These are phyloP conservation scores for Parapsyche elsis DNA, from an alignment of 1,140 invertebrate genomes.

Conservation along the genomic window DNA sequence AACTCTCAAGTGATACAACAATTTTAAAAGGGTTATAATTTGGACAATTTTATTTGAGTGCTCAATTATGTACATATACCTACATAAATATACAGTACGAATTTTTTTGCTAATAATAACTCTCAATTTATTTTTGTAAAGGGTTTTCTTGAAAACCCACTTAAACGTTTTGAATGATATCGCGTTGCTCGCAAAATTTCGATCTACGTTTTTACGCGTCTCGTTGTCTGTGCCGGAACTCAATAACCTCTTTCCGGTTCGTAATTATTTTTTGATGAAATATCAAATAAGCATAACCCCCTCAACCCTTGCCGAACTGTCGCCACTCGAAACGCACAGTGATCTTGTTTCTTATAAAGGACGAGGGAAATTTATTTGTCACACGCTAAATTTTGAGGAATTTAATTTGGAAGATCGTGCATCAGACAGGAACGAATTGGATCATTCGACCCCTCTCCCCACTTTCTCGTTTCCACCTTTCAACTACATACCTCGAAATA, in stretches of 20 bases:
- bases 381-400: slow-evolving; percentile 31
- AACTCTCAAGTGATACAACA: no score
- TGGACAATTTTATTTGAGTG: no score
- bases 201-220: background rate
- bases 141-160: background rate
- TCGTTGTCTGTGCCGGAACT: background rate
- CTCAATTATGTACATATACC: no score
- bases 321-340: background rate
- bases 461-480: slow-evolving; percentile 4
- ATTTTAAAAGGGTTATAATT: no score
- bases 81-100: no score
- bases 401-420: slow-evolving; percentile 33
- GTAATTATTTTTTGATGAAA: slow-evolving; percentile 24
- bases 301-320: background rate
- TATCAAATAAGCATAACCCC: slow-evolving; percentile 4
- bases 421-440: slow-evolving; percentile 25
- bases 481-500: background rate
- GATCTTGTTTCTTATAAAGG: slow-evolving; percentile 1
- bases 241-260: slow-evolving; percentile 11
- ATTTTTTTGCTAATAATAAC: no score
- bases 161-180: background rate
- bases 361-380: slow-evolving; percentile 28
- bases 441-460: background rate
- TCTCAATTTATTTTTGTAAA: no score
- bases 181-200: background rate